These are phyloP conservation scores for Pycnonotus jocosus DNA, from an alignment of 2,113 vertebrate genomes.

Conservation along the genomic window DNA sequence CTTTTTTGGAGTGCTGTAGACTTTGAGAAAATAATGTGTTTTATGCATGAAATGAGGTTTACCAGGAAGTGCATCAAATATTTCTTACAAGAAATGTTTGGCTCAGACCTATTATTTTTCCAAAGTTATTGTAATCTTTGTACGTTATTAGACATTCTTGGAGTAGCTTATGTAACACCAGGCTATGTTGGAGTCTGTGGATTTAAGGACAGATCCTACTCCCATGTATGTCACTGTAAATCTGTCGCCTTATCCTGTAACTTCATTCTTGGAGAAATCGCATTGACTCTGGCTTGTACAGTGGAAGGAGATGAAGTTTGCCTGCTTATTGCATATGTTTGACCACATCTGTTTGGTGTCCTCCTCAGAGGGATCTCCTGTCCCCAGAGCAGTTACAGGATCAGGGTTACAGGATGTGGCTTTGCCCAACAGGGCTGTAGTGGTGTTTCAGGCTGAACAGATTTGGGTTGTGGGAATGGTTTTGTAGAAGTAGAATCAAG, in stretches of 20 bases:
- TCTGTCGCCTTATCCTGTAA: neutral
- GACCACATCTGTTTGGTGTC: neutral
- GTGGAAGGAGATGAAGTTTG: neutral
- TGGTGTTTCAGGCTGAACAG: neutral
- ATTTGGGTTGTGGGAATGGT: neutral
- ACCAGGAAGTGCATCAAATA: neutral
- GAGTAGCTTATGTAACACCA: neutral
- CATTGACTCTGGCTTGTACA: accelerated
- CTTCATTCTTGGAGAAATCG: neutral
- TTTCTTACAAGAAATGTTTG: neutral
- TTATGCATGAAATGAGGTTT: neutral
- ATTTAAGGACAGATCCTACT: neutral
- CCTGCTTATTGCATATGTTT: neutral
- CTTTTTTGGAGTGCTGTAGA: conserved; percentile 12
- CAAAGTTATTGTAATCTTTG: neutral
- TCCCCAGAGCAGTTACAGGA: neutral
- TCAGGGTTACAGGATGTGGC: neutral
- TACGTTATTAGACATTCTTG: neutral
- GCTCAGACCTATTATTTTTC: neutral
- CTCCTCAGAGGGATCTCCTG: neutral
- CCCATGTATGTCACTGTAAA: neutral
- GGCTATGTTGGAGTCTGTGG: neutral
- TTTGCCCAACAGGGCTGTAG: neutral
- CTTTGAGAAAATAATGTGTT: neutral
- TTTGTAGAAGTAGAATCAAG: neutral